phyloP scores from a whole-genome alignment of 2,797 vertebrate genomes.

The Urophycis tenuis region DNA sequence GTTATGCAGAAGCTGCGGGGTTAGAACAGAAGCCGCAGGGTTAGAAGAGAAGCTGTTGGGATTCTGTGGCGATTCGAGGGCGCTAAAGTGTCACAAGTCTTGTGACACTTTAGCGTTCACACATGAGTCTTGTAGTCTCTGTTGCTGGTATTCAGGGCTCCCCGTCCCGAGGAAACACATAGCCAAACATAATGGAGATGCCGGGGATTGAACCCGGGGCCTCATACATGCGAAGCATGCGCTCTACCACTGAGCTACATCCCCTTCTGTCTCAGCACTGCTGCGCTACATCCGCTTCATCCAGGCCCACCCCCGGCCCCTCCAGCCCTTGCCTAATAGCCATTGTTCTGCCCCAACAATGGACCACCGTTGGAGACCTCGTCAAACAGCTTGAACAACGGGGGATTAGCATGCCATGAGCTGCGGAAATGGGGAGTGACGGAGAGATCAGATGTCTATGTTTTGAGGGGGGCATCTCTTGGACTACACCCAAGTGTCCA shows the following conservation, averaged over 20 bases:
- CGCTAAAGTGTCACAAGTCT: no score
- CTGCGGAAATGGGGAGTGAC: neutral
- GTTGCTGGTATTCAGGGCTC: neutral
- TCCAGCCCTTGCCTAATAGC: neutral
- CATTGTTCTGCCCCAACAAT: neutral
- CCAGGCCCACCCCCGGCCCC: no score
- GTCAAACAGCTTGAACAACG: neutral
- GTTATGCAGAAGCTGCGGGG: no score
- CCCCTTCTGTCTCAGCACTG: slow-evolving; percentile 27
- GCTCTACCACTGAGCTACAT: slow-evolving; percentile 68
- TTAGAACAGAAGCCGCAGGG: no score
- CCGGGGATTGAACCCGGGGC: slow-evolving; percentile 66
- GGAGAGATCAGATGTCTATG: neutral
- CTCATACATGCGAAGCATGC: slow-evolving; percentile 68
- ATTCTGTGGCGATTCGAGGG: no score
- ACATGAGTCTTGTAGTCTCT: neutral
- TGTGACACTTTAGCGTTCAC: no score
- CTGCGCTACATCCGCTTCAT: neutral
- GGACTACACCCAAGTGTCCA: neutral
- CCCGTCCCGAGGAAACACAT: no score
- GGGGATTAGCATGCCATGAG: neutral
- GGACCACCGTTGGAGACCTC: neutral
- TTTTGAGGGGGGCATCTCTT: neutral
- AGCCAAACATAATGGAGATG: slow-evolving; percentile 49
- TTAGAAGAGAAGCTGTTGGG: no score